Base-by-base conservation (phyloP, 2,888 invertebrate species). In the Melieria picta region DNA sequence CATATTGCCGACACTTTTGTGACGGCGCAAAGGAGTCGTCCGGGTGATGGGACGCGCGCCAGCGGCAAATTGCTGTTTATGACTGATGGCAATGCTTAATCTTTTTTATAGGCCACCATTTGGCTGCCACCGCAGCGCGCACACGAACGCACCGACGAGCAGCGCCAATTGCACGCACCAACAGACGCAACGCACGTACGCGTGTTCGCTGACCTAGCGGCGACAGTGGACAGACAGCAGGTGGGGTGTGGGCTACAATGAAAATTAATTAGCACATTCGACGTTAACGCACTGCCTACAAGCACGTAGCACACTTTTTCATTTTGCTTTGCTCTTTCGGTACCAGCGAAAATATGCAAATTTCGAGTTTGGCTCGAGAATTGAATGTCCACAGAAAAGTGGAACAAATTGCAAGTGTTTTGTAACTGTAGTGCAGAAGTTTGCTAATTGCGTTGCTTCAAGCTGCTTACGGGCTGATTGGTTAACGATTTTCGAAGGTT, bases 1-100 rank as follows among this genome's bases (percentile, higher is more conserved):
- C 81, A 81, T 81, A 81, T 82, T 82, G 80, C 80, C 75, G 69
- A 69, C 43, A 42, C 11, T 43, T 43, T n/a, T 65, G 65, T 52
- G 6, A 7, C 10, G 5, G 55, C 55, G 55, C 55, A 50, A 50
- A 5, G 56, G n/a, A 11, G n/a, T 30, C 30, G 30, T 30, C 2
- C 30, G 30, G 30, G 30, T 30, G 30, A 30, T 30, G 30, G 30
- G 30, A 30, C 3, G 30, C 30, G 64, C 43, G 1, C 13, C 52
- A 16, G 64, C 50, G 10, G 64, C 52, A 64, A 67, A 50, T 60
- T 67, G 42, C 67, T 62, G 61, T 62, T 62, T 62, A 62, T 62
- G 62, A 62, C 11, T 62, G 62, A 62, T 62, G 62, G 10, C 45
- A 46, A 16, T 16, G 47, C 46, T 62, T 62, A 62, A 62, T 62